Base-by-base conservation (phyloP, 2,797 vertebrate species). In the Calcarius lapponicus region DNA sequence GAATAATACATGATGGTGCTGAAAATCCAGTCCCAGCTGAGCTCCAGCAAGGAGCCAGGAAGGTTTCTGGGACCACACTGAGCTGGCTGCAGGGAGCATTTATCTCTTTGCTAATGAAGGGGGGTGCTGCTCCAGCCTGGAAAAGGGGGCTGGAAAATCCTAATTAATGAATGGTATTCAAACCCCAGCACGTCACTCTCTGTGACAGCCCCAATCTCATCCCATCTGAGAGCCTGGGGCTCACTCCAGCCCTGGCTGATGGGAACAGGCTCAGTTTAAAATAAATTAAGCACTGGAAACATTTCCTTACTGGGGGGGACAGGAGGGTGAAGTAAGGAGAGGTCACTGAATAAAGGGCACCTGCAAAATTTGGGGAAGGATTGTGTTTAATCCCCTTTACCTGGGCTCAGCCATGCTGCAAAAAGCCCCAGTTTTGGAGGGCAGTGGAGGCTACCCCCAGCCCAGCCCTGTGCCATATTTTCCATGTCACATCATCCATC, bases 1-100 rank as follows among this genome's bases (percentile, higher is more conserved):
- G 95, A 97, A 97, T 96, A 96, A 97, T 69, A 42, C 89, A 94
- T 73, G 80, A 62, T 5, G 32, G 72, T 0, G 24, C 67, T 4
- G 57, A 73, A 93, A 93, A 95, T 84, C 61, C 40, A 70, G 79
- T 91, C 95, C 92, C 90, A 66, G 88, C 61, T 78, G 95, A 92
- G 88, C 72, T 57, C 80, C 83, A 54, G 87, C 66, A 93, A 90
- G 56, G 66, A 89, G 80, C 83, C 17, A 7, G 45, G 42, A 29
- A 90, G 93, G 86, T 86, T 95, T 26, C 53, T 62, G 95, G 93
- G 90, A 67, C 53, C 22, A 9, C 40, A 3, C 86, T 14, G 32
- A 17, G 67, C 88, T 57, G 72, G 43, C 92, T 66, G 50, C 32
- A 87, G 84, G 92, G 34, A 38, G 19, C 29, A 3, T 67, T 61